A percentile compares a stretch with the other conserved stretches of the same genome.
phyloP scores from a whole-genome alignment of 2,113 vertebrate species.

The Paradoxurus hermaphroditus region DNA sequence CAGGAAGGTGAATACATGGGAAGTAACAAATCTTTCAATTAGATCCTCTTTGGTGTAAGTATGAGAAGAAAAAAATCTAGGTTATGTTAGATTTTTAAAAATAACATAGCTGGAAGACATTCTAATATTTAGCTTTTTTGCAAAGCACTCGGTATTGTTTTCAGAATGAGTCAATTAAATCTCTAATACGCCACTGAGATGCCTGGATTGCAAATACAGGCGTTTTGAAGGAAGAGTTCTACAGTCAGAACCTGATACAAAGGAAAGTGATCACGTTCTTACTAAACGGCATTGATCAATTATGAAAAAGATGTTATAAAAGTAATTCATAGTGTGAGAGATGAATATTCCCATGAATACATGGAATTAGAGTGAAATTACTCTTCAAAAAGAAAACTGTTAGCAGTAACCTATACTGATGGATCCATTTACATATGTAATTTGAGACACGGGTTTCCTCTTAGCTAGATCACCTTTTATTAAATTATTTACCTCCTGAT shows the following conservation, averaged over 20 bases:
- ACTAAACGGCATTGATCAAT: neutral
- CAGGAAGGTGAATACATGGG: neutral
- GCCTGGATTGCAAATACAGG: neutral
- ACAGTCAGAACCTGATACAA: neutral
- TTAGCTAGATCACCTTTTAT: conserved; percentile 76
- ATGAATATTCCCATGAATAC: neutral
- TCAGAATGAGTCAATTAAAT: neutral
- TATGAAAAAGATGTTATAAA: conserved; percentile 21
- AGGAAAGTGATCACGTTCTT: neutral
- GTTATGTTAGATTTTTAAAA: neutral
- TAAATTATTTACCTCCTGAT: conserved; percentile 61
- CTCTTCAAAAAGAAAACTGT: conserved; percentile 8
- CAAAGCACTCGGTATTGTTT: neutral
- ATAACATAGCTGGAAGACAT: neutral
- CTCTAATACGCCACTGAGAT: neutral
- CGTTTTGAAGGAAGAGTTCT: neutral
- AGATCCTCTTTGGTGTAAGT: neutral
- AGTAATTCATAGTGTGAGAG: neutral
- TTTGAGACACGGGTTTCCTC: conserved; percentile 75
- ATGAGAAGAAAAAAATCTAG: neutral
- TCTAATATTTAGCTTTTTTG: neutral
- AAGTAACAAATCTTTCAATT: neutral
- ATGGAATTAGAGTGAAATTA: neutral
- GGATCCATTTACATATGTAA: conserved; percentile 53
- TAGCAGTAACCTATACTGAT: conserved; percentile 14